These are phyloP conservation scores for Erinaceus europaeus DNA, from an alignment of 2,113 vertebrate species.

Conservation along the genomic window DNA sequence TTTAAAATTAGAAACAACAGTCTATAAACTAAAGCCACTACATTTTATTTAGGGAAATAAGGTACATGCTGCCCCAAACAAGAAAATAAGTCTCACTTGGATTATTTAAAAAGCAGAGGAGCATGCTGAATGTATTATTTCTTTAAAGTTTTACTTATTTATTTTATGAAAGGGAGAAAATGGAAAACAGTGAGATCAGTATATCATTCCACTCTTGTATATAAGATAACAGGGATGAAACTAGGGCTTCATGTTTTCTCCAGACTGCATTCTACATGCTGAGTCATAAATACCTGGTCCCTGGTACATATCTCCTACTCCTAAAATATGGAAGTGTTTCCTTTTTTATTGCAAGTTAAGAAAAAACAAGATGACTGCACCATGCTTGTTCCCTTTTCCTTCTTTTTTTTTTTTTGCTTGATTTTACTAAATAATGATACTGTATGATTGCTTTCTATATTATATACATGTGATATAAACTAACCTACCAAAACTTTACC, in stretches of 20 bases:
- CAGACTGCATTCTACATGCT: no score
- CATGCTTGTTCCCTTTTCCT: not conserved
- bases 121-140: not conserved
- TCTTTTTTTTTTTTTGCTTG: not conserved
- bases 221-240: no score
- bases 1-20: conserved; percentile 45
- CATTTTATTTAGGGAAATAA: conserved; percentile 5
- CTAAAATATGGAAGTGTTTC: not conserved
- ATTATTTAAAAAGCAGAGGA: not conserved
- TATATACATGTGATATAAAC: not conserved
- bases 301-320: no score
- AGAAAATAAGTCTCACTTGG: not conserved
- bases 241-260: no score
- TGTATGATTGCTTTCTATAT: not conserved
- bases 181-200: no score
- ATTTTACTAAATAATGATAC: conserved; percentile 19
- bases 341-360: not conserved
- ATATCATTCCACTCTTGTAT: no score
- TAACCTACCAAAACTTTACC: not conserved
- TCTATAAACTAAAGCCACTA: conserved; percentile 7
- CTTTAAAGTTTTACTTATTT: no score
- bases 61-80: not conserved
- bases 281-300: no score
- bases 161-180: no score
- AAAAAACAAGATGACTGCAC: not conserved